Percentiles rank a stretch among this genome's conserved stretches.
phyloP scores from a whole-genome alignment of 2,113 vertebrate genomes.

The Lucifuga dentata region DNA sequence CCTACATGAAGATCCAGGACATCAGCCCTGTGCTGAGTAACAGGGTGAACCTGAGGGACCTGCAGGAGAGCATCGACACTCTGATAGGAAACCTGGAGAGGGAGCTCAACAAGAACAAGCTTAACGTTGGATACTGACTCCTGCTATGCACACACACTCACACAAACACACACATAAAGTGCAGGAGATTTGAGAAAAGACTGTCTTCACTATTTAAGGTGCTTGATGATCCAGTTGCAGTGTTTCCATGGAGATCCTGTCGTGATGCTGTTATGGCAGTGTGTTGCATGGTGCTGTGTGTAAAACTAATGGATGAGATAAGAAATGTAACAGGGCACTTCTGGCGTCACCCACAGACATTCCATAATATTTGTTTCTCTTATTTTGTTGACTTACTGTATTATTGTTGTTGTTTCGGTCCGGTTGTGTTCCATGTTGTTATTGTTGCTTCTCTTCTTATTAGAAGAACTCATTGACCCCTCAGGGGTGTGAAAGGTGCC shows the following conservation, averaged over 20 bases:
- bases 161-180: neutral
- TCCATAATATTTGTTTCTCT: conserved; percentile 49
- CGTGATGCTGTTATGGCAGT: conserved; percentile 9
- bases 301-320: conserved; percentile 39
- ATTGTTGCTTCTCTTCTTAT: conserved; percentile 83
- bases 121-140: conserved; percentile 88
- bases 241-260: conserved; percentile 47
- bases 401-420: conserved; percentile 58
- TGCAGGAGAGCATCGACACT: conserved; percentile 98
- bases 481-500: conserved; percentile 81
- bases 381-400: conserved; percentile 42
- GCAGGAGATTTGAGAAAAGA: conserved; percentile 15
- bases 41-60: conserved; percentile 92
- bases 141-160: conserved; percentile 1
- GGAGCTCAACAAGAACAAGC: conserved; percentile 97
- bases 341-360: conserved; percentile 65
- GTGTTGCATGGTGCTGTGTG: conserved; percentile 38
- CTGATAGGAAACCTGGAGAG: conserved; percentile 96
- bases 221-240: conserved; percentile 55
- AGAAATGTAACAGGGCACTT: conserved; percentile 61
- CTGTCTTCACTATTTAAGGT: conserved; percentile 42
- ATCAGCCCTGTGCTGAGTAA: conserved; percentile 86
- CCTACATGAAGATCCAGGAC: conserved; percentile 90
- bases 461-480: conserved; percentile 85
- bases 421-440: conserved; percentile 66